Conservation (phyloP, 2,888 invertebrate species). For the Subacronicta megacephala region DNA sequence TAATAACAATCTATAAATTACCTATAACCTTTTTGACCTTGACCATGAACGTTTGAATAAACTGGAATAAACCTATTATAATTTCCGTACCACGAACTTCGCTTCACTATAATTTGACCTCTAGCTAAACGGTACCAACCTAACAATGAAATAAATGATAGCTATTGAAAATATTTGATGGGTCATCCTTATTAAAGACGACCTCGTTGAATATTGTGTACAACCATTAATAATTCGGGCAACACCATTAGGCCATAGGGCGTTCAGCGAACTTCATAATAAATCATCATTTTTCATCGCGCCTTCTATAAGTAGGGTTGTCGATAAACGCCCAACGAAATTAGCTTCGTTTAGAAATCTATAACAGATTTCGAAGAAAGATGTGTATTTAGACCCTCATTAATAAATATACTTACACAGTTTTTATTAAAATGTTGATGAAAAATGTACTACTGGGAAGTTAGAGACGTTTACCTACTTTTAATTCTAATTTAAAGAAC, state of each 20-base stretch:
- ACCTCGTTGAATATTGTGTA: slow-evolving; percentile 30
- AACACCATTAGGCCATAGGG: slow-evolving; percentile 62
- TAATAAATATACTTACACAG: too few relatives aligned
- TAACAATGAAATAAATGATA: slow-evolving; percentile 43
- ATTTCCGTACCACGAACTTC: not conserved
- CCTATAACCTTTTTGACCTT: slow-evolving; percentile 1
- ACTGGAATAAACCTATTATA: slow-evolving; percentile 11
- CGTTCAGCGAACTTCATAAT: slow-evolving; percentile 58
- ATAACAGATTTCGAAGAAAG: not conserved
- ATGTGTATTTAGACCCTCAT: too few relatives aligned
- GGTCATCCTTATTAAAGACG: slow-evolving; percentile 40
- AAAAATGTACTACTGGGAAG: too few relatives aligned
- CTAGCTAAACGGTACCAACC: slow-evolving; percentile 24
- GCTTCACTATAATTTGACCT: not conserved
- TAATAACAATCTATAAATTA: slow-evolving; percentile 1
- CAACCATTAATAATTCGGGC: slow-evolving; percentile 68
- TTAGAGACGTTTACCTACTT: too few relatives aligned
- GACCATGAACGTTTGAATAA: slow-evolving; percentile 16
- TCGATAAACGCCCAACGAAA: slow-evolving; percentile 1
- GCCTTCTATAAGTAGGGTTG: slow-evolving; percentile 28
- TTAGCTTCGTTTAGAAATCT: slow-evolving; percentile 4
- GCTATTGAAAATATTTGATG: slow-evolving; percentile 50
- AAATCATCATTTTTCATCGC: slow-evolving; percentile 69
- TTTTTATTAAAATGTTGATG: too few relatives aligned
- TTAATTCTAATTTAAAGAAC: too few relatives aligned